Evolutionary conservation across 1,140 invertebrate species (phyloP), one percentile per base, ranked within the genome.

Genomic region (Drosophila pruinosa): DNA sequence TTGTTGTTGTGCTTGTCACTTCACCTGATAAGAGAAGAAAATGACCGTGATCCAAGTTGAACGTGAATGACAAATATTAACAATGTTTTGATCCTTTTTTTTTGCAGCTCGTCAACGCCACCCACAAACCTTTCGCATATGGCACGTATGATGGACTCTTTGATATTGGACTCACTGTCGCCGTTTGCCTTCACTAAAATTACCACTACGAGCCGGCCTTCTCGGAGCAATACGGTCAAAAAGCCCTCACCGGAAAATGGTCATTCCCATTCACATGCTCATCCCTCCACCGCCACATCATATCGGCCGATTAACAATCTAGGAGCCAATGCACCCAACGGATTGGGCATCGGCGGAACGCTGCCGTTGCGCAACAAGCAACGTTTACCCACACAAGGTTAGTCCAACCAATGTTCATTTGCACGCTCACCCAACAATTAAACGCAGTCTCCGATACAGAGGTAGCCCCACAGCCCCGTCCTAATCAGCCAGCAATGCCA

Each of bases 141-240:
- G 93, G 94, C 94, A 39, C 90, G 94, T 4, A 95, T 95, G 94
- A 95, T 95, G 94, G 94, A 95, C 77, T 93, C 94, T 1, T 92
- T 95, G 73, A 94, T 95, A 86, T 82, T 94, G 43, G 94, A 95
- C 92, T 94, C 65, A 90, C 94, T 75, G 76, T 92, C 92, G 22
- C 93, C 94, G 28, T 94, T 94, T 73, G 93, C 92, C 7, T 94
- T 93, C 78, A 94, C 94, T 7, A 93, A 94, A 73, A 93, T 95
- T 74, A 93, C 93, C 17, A 90, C 93, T 72, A 93, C 75, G 58
- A 92, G 73, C 67, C 74, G 91, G 39, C 85, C 91, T 22, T 47
- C 75, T 17, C 77, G 89, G 0, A 64, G 72, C 24, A 82, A 74
- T 43, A 41, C 68, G 5, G 56, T 67, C 0, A 86, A 80, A 45